Percentiles rank a stretch among this genome's conserved stretches.
phyloP scores from a whole-genome alignment of 2,888 invertebrate species.

The Trichopoda pennipes region DNA sequence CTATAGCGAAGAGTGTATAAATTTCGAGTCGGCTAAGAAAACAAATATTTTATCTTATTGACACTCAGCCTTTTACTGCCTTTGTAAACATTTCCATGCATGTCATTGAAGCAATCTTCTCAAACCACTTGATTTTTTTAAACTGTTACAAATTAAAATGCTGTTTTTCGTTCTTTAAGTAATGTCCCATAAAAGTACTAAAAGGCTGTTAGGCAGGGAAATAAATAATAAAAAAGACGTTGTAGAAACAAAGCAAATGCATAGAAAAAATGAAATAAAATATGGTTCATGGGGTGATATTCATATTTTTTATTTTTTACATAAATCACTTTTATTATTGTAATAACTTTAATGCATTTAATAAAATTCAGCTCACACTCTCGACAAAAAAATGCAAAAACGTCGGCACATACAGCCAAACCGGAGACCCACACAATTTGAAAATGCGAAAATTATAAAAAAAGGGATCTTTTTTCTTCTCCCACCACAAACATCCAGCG shows the following conservation, averaged over 20 bases:
- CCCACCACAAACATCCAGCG: slow-evolving; percentile 27
- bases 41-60: too few species aligned
- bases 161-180: slow-evolving; percentile 4
- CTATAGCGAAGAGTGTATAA: too few species aligned
- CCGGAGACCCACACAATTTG: slow-evolving; percentile 11
- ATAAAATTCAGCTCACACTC: slow-evolving; percentile 57
- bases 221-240: slow-evolving; percentile 18
- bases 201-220: not conserved
- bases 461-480: not conserved
- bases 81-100: not conserved
- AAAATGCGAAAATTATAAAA: slow-evolving; percentile 16
- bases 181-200: not conserved
- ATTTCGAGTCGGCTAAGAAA: not conserved
- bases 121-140: not conserved
- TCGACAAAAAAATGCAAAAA: not conserved
- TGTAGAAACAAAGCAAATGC: not conserved
- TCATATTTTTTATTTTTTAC: slow-evolving; percentile 34
- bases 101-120: not conserved
- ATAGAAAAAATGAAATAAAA: not conserved
- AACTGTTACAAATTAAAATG: slow-evolving; percentile 40
- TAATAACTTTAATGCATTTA: slow-evolving; percentile 55
- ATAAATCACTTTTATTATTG: slow-evolving; percentile 54
- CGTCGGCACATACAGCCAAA: slow-evolving; percentile 13
- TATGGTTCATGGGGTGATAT: slow-evolving; percentile 16
- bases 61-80: not conserved